Percentiles rank a stretch among this genome's conserved stretches.
Evolutionary conservation across 1,140 invertebrate genomes (phyloP).

Genomic region (Kradibia gibbosae): DNA sequence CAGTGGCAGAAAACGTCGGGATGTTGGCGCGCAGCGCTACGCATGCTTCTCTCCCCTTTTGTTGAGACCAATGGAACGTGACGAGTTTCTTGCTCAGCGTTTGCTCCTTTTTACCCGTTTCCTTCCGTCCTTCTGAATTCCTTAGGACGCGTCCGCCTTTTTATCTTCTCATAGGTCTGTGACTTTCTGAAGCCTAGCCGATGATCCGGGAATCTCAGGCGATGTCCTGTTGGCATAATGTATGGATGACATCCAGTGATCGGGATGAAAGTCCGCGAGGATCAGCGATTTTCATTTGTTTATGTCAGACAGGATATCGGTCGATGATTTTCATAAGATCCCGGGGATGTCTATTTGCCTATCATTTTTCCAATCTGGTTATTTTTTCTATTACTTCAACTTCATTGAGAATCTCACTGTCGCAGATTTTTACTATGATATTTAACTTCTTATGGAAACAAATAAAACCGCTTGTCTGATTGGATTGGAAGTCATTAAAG

Average conservation of each 20-base stretch:
- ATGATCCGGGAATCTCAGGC: too few species aligned
- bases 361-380: slow-evolving; percentile 17
- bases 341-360: not conserved
- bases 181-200: too few species aligned
- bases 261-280: too few species aligned
- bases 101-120: not conserved
- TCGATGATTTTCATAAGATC: too few species aligned
- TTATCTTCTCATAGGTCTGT: too few species aligned
- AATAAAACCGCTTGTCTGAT: not conserved
- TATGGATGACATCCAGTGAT: too few species aligned
- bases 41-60: not conserved
- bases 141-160: too few species aligned
- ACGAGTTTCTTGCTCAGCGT: not conserved
- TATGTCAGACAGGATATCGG: too few species aligned
- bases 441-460: not conserved
- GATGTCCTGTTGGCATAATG: too few species aligned
- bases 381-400: not conserved
- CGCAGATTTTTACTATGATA: not conserved
- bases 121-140: not conserved
- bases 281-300: too few species aligned
- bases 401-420: not conserved
- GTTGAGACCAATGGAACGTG: slow-evolving; percentile 40
- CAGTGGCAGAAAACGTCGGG: not conserved
- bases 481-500: not conserved
- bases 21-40: slow-evolving; percentile 20